Evolutionary conservation across 2,888 invertebrate genomes (phyloP).

Genomic region (Lomographa bimaculata): DNA sequence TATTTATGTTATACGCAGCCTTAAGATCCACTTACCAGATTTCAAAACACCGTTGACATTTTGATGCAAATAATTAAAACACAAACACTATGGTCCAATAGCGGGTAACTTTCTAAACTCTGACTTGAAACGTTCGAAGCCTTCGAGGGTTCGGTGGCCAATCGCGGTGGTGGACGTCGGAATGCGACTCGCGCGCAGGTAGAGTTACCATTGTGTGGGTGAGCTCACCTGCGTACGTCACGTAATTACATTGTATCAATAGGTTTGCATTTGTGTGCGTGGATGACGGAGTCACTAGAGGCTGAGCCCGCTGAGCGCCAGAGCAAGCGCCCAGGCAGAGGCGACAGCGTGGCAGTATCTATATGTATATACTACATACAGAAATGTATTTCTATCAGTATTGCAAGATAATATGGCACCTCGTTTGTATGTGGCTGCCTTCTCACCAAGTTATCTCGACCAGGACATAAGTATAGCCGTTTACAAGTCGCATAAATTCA

Average conservation of each 20-base stretch:
- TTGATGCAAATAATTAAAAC: constrained; percentile 34
- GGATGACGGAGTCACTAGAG: constrained; percentile 32
- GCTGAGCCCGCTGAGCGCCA: too few relatives aligned
- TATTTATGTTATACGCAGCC: constrained; percentile 3
- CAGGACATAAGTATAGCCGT: too few relatives aligned
- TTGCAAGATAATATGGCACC: too few relatives aligned
- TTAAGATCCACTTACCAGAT: constrained; percentile 36
- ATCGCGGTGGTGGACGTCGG: constrained; percentile 72
- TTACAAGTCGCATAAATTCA: too few relatives aligned
- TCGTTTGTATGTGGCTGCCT: too few relatives aligned
- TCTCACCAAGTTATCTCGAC: too few relatives aligned
- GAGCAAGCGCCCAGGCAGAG: too few relatives aligned
- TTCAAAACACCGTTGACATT: constrained; percentile 46
- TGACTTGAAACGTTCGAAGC: constrained; percentile 52
- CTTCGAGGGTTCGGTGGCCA: constrained; percentile 68
- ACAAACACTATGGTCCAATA: constrained; percentile 43
- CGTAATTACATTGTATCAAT: constrained; percentile 58
- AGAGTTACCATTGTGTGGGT: constrained; percentile 50
- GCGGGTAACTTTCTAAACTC: constrained; percentile 66
- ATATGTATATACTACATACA: too few relatives aligned
- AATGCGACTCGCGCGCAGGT: constrained; percentile 81
- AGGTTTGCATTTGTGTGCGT: constrained; percentile 40
- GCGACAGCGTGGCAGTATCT: too few relatives aligned
- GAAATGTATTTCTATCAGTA: too few relatives aligned
- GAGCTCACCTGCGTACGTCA: constrained; percentile 50